Evolutionary conservation across 2,113 vertebrate species (phyloP).

Genomic region (Peromyscus leucopus): DNA sequence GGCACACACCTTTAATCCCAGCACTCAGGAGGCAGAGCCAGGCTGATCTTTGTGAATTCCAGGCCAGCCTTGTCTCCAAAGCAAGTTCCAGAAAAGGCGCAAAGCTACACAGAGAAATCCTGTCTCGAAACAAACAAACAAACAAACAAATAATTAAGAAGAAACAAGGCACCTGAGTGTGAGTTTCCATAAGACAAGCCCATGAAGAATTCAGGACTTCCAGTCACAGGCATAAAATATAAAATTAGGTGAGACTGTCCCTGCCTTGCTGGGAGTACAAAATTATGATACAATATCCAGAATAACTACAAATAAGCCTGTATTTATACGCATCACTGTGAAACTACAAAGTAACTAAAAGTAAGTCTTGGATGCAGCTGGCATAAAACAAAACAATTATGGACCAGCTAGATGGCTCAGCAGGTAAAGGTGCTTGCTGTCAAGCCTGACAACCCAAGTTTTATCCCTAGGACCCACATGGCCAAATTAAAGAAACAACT

Average conservation of each 20-base stretch:
- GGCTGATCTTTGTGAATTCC: too few relatives aligned
- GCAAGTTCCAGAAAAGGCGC: too few relatives aligned
- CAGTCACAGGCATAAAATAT: background rate
- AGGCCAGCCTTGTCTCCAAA: too few relatives aligned
- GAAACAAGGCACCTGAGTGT: background rate
- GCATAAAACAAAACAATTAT: background rate
- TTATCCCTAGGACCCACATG: background rate
- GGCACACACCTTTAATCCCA: too few relatives aligned
- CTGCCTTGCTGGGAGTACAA: background rate
- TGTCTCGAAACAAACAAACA: too few relatives aligned
- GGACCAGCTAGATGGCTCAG: too few relatives aligned
- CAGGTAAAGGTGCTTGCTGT: background rate
- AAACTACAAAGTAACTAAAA: background rate
- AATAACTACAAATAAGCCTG: background rate
- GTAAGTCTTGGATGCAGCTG: background rate
- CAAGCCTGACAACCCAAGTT: background rate
- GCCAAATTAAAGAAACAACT: background rate
- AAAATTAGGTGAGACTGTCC: constrained; percentile 42
- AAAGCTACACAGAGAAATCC: too few relatives aligned
- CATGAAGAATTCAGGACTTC: background rate
- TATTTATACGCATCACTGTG: background rate
- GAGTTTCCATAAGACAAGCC: background rate
- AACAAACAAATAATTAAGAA: background rate
- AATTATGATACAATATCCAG: background rate
- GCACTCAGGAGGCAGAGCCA: too few relatives aligned